Conservation (phyloP, 2,888 invertebrate genomes). For the Cheilosia variabilis region DNA sequence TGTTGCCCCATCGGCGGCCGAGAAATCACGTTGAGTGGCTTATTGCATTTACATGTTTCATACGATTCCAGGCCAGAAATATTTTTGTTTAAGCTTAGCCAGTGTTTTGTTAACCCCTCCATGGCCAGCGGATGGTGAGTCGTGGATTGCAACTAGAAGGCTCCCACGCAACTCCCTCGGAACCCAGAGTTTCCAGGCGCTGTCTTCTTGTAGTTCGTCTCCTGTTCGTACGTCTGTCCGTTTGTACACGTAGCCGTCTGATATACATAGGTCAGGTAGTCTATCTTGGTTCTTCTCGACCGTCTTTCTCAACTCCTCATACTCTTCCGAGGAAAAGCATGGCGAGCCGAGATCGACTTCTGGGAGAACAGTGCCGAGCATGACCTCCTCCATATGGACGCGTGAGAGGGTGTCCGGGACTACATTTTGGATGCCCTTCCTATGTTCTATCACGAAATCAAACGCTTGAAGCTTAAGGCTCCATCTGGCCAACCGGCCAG, state of each 20-base stretch:
- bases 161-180: neutral
- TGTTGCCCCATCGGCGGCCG: conserved; percentile 31
- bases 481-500: neutral
- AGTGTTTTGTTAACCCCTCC: neutral
- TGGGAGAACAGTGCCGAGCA: neutral
- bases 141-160: neutral
- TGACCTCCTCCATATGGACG: neutral
- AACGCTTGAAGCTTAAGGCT: neutral
- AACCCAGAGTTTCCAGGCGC: neutral
- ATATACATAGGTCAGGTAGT: neutral
- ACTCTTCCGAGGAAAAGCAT: conserved; percentile 10
- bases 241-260: neutral
- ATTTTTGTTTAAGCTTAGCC: too few relatives aligned
- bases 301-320: neutral
- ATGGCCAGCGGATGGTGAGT: neutral
- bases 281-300: neutral
- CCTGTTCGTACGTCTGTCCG: neutral
- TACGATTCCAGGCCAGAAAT: neutral
- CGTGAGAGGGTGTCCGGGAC: neutral
- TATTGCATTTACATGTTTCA: neutral
- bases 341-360: neutral
- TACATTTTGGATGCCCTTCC: neutral
- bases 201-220: neutral
- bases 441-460: neutral
- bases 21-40: neutral